Percentiles rank a stretch among this genome's conserved stretches.
phyloP scores from a whole-genome alignment of 2,888 invertebrate genomes.

The Drosophila testacea region DNA sequence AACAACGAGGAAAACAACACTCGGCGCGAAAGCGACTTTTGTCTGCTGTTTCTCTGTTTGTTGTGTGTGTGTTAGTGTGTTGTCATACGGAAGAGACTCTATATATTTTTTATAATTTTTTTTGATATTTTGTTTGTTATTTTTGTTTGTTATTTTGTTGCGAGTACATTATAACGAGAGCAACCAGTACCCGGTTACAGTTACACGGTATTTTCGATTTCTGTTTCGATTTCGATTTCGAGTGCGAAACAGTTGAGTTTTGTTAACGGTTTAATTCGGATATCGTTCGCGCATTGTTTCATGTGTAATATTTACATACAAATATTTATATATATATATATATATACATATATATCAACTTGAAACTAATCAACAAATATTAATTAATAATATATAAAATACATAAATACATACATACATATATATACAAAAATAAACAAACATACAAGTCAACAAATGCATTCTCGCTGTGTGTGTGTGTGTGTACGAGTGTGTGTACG shows the following conservation, averaged over 20 bases:
- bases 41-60: constrained; percentile 54
- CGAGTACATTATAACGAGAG: constrained; percentile 21
- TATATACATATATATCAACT: not conserved
- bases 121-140: constrained; percentile 21
- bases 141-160: constrained; percentile 24
- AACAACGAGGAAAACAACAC: constrained; percentile 40
- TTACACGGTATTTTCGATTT: constrained; percentile 15
- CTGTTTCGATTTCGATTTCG: not conserved
- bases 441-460: constrained; percentile 21
- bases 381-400: constrained; percentile 3
- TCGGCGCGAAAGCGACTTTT: constrained; percentile 63
- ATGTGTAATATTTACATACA: constrained; percentile 45
- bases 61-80: constrained; percentile 58
- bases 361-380: not conserved
- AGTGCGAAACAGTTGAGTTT: constrained; percentile 20
- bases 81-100: constrained; percentile 58
- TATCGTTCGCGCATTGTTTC: constrained; percentile 37
- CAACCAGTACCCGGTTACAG: constrained; percentile 24
- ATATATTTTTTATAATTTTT: constrained; percentile 11
- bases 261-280: constrained; percentile 38
- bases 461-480: constrained; percentile 16
- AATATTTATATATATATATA: constrained; percentile 23
- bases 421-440: not conserved
- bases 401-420: constrained; percentile 11
- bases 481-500: constrained; percentile 16